Evolutionary conservation across 1,140 invertebrate genomes (phyloP).

Genomic region (Nilaparvata lugens): DNA sequence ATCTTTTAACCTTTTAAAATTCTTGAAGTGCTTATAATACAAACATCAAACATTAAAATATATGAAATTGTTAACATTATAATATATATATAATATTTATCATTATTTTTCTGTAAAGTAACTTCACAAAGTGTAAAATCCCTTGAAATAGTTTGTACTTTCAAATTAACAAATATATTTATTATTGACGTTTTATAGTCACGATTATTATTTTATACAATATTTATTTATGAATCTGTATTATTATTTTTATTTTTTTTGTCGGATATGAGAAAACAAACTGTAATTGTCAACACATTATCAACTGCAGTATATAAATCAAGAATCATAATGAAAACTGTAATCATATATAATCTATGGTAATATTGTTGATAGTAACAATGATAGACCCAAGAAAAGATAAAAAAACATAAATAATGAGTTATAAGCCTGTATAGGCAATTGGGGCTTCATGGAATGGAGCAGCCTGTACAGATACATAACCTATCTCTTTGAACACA

Average conservation of each 20-base stretch:
- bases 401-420: neutral
- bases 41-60: conserved; percentile 4
- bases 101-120: neutral
- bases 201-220: neutral
- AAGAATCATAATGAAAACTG: neutral
- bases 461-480: neutral
- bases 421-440: neutral
- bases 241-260: neutral
- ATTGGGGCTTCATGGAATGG: neutral
- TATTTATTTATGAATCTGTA: neutral
- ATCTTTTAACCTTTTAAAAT: neutral
- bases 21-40: neutral
- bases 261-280: neutral
- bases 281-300: neutral
- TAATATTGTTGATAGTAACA: conserved; percentile 1
- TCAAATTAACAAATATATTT: neutral
- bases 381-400: neutral
- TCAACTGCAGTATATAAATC: neutral
- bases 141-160: conserved; percentile 1
- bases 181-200: neutral
- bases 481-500: conserved; percentile 12
- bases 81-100: neutral
- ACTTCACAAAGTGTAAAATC: neutral
- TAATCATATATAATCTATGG: conserved; percentile 4
- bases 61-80: conserved; percentile 1